phyloP scores from a whole-genome alignment of 2,888 invertebrate species.

The Ochropleura leucogaster region DNA sequence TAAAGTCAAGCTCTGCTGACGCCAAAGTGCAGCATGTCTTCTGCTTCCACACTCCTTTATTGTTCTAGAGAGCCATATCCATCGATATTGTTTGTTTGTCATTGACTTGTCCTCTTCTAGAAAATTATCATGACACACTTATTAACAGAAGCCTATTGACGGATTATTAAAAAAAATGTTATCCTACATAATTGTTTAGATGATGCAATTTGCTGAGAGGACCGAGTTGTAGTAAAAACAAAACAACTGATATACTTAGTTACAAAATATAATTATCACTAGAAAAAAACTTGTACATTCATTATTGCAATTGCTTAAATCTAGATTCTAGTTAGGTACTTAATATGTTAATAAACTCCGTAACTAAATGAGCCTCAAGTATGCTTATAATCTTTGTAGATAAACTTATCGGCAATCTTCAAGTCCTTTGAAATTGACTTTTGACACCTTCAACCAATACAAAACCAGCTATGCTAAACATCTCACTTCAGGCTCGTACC shows the following conservation, averaged over 20 bases:
- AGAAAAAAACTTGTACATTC: constrained; percentile 13
- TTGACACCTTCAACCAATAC: neutral
- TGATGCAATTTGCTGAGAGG: neutral
- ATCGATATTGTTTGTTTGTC: neutral
- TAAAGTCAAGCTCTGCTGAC: too few relatives aligned
- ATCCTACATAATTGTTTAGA: neutral
- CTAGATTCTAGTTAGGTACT: neutral
- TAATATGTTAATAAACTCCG: neutral
- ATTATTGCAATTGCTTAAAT: constrained; percentile 14
- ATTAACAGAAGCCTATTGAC: neutral
- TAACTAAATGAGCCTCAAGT: constrained; percentile 9
- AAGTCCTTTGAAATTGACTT: neutral
- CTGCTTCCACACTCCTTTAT: too few relatives aligned
- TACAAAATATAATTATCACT: constrained; percentile 5
- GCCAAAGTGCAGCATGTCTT: too few relatives aligned
- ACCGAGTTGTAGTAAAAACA: neutral
- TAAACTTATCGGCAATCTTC: neutral
- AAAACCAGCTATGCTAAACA: too few relatives aligned
- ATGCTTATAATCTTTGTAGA: neutral
- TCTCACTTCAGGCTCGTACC: too few relatives aligned
- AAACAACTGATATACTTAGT: neutral
- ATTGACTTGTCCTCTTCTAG: neutral
- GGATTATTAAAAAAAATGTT: neutral
- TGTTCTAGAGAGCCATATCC: neutral
- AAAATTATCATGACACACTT: neutral